phyloP scores from a whole-genome alignment of 2,888 invertebrate genomes.

The Pegoplata infirma region DNA sequence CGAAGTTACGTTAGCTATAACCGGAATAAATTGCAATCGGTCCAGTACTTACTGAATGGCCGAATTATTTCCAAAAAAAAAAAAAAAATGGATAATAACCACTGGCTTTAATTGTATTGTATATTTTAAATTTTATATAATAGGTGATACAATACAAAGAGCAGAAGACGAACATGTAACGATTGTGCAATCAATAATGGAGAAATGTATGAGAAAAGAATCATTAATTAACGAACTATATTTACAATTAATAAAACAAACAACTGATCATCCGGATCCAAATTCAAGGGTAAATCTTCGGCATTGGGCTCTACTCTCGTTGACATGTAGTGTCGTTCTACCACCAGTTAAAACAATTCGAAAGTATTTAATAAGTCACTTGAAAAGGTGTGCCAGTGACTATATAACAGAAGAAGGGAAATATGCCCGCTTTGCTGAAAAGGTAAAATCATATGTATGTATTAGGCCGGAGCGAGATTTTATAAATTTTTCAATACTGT shows the following conservation, averaged over 20 bases:
- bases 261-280: conserved; percentile 94
- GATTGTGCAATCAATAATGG: conserved; percentile 92
- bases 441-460: too few species aligned
- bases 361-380: conserved; percentile 91
- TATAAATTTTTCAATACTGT: too few species aligned
- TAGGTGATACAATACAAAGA: conserved; percentile 82
- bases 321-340: conserved; percentile 89
- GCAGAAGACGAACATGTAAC: conserved; percentile 93
- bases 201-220: conserved; percentile 94
- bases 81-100: too few species aligned
- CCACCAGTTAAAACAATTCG: conserved; percentile 92
- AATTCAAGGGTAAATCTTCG: conserved; percentile 91
- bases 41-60: too few species aligned
- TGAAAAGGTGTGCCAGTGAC: conserved; percentile 92
- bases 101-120: too few species aligned
- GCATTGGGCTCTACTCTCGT: conserved; percentile 93
- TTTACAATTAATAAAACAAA: conserved; percentile 94
- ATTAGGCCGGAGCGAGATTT: too few species aligned
- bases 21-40: too few species aligned
- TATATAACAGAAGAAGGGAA: conserved; percentile 95
- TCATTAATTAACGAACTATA: conserved; percentile 92
- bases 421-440: conserved; percentile 94
- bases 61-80: too few species aligned
- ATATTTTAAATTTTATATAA: conserved; percentile 50
- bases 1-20: too few species aligned